phyloP scores from a whole-genome alignment of 2,113 vertebrate genomes.

The Oryzias celebensis region DNA sequence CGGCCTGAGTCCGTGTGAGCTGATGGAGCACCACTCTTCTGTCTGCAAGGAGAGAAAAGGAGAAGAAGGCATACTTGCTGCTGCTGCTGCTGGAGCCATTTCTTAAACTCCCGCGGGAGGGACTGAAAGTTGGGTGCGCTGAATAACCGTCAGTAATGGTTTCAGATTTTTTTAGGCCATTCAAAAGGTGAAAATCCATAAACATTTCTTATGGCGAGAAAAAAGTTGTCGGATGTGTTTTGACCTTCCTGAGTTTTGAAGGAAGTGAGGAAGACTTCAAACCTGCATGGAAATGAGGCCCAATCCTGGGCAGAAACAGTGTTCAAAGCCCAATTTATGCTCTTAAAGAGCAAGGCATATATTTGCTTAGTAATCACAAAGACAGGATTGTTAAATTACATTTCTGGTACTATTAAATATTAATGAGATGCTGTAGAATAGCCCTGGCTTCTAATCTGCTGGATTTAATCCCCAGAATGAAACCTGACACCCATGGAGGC shows the following conservation, averaged over 20 bases:
- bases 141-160: constrained; percentile 27
- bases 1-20: constrained; percentile 16
- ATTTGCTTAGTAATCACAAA: constrained; percentile 74
- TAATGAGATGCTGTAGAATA: constrained; percentile 78
- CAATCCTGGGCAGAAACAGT: constrained; percentile 54
- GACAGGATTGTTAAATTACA: constrained; percentile 71
- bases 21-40: constrained; percentile 32
- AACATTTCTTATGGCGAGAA: constrained; percentile 27
- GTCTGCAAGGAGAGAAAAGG: constrained; percentile 21
- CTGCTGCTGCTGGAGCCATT: constrained; percentile 30
- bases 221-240: constrained; percentile 44
- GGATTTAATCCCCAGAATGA: constrained; percentile 79
- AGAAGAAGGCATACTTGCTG: constrained; percentile 27
- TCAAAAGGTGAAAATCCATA: constrained; percentile 11
- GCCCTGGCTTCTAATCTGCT: constrained; percentile 73
- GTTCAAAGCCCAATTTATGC: constrained; percentile 65
- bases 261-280: constrained; percentile 16
- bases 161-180: constrained; percentile 14
- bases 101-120: constrained; percentile 21
- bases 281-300: constrained; percentile 27
- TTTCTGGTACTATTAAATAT: constrained; percentile 75
- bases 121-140: constrained; percentile 9
- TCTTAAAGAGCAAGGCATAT: constrained; percentile 71
- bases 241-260: constrained; percentile 48
- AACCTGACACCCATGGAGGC: constrained; percentile 76